Evolutionary conservation across 1,140 invertebrate species (phyloP).

Genomic region (Homarus americanus): DNA sequence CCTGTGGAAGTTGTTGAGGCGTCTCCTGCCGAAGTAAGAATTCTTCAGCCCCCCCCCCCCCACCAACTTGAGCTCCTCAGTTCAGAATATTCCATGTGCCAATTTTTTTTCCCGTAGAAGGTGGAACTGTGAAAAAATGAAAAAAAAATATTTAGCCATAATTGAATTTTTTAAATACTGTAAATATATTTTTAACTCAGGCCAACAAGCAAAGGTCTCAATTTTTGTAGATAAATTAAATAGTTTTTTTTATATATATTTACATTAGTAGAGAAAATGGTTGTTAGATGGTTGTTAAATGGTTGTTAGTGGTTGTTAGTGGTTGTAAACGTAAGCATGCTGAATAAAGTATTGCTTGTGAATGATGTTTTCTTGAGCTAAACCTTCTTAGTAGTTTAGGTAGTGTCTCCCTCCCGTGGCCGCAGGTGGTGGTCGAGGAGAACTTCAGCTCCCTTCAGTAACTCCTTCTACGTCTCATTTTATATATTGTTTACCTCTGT

Average conservation of each 20-base stretch:
- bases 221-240: too few species aligned
- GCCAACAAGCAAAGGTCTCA: too few species aligned
- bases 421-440: too few species aligned
- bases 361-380: conserved; percentile 10
- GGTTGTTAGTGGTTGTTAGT: not conserved
- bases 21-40: conserved; percentile 21
- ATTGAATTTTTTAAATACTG: too few species aligned
- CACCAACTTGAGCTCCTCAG: not conserved
- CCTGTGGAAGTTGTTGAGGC: conserved; percentile 35
- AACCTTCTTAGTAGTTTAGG: too few species aligned
- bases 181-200: too few species aligned
- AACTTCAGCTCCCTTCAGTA: too few species aligned
- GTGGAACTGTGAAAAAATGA: not conserved
- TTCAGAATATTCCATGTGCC: too few species aligned
- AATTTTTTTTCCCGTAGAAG: not conserved
- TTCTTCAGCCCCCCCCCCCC: not conserved
- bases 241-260: not conserved
- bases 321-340: conserved; percentile 16
- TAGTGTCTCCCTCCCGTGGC: too few species aligned
- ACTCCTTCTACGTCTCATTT: too few species aligned
- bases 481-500: too few species aligned
- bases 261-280: not conserved
- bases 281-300: not conserved
- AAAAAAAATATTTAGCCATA: too few species aligned
- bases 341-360: conserved; percentile 39